Conservation (phyloP, 2,888 invertebrate genomes). For the Allygus modestus region DNA sequence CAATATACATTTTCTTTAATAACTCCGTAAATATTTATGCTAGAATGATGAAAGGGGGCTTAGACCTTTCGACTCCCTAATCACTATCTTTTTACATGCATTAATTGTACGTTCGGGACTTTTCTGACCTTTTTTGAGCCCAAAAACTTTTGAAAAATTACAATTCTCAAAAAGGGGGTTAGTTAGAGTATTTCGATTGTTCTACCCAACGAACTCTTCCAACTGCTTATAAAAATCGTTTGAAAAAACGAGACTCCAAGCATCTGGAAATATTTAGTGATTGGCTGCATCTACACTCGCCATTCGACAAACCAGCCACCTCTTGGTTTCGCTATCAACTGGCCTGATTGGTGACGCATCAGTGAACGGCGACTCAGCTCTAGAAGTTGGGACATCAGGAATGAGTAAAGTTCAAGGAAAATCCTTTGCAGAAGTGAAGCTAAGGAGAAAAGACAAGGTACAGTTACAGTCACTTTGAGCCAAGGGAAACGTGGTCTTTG, state of each 20-base stretch:
- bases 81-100: no score
- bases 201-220: no score
- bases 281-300: slow-evolving; percentile 66
- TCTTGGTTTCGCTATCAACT: background rate
- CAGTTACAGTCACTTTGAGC: background rate
- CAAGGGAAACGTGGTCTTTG: background rate
- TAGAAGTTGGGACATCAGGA: background rate
- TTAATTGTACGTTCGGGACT: no score
- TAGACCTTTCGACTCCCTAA: no score
- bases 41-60: no score
- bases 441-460: background rate
- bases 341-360: background rate
- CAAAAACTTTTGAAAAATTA: no score
- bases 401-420: background rate
- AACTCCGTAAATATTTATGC: no score
- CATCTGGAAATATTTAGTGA: slow-evolving; percentile 69
- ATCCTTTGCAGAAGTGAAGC: background rate
- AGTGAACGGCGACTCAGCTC: background rate
- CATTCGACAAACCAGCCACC: slow-evolving; percentile 6
- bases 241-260: slow-evolving; percentile 70
- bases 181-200: no score
- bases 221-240: no score
- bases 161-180: no score
- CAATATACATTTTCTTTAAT: no score
- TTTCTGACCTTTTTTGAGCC: no score